A percentile compares a stretch with the other conserved stretches of the same genome.
Conservation (phyloP, 2,888 invertebrate species). For the Ormyrus thymus region DNA sequence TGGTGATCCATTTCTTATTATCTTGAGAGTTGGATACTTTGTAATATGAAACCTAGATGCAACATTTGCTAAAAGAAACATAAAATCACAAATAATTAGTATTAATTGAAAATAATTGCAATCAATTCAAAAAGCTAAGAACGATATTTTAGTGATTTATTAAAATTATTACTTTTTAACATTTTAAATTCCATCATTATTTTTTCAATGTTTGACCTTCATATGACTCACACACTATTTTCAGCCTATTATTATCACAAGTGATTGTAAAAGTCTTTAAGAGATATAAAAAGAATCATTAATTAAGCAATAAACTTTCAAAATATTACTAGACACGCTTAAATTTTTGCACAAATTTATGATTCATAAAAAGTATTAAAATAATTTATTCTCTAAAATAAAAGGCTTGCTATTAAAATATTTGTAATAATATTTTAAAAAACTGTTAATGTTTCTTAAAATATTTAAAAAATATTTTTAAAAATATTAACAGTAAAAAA, state of each 20-base stretch:
- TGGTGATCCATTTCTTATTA: conserved; percentile 93
- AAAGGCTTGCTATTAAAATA: neutral
- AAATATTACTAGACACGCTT: no score
- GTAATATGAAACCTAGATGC: conserved; percentile 95
- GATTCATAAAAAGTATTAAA: neutral
- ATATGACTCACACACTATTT: neutral
- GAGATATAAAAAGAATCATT: no score
- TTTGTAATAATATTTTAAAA: neutral
- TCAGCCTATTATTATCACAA: no score
- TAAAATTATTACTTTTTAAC: neutral
- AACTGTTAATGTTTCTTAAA: neutral
- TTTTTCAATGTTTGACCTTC: neutral
- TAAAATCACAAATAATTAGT: neutral
- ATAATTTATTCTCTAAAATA: neutral
- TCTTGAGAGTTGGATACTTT: conserved; percentile 98
- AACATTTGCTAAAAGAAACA: conserved; percentile 78
- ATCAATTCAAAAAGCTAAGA: no score
- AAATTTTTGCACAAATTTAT: no score
- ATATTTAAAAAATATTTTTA: neutral
- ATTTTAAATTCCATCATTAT: neutral
- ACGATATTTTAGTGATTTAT: no score
- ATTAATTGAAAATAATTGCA: no score
- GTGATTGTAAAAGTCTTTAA: no score
- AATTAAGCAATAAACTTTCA: no score
- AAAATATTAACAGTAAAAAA: neutral